phyloP scores from a whole-genome alignment of 2,113 vertebrate species.

The Hydrochoerus hydrochaeris region DNA sequence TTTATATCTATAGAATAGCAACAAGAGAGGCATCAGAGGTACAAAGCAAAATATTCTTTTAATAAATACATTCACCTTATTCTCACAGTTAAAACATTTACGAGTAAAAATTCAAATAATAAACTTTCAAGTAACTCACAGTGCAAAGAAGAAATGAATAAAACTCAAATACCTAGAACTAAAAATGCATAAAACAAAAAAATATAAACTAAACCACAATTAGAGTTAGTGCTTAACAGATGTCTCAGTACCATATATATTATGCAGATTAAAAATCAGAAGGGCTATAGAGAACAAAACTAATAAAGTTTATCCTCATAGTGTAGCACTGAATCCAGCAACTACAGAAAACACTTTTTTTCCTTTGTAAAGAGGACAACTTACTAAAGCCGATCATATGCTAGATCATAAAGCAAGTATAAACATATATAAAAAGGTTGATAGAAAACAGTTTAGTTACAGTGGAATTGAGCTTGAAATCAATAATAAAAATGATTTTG shows the following conservation, averaged over 20 bases:
- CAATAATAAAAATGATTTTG: constrained; percentile 19
- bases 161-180: neutral
- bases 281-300: neutral
- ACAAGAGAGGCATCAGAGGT: neutral
- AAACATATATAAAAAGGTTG: neutral
- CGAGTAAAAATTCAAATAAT: constrained; percentile 16
- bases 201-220: neutral
- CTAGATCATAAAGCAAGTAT: neutral
- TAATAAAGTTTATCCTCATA: neutral
- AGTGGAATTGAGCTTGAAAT: neutral
- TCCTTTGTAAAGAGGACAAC: neutral
- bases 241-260: neutral
- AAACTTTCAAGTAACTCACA: constrained; percentile 12
- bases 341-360: neutral
- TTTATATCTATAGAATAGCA: neutral
- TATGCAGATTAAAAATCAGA: neutral
- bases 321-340: neutral
- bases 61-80: neutral
- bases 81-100: neutral
- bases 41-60: neutral
- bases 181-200: constrained; percentile 23
- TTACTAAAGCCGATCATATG: neutral
- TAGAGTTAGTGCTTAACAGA: neutral
- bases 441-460: neutral
- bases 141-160: constrained; percentile 51